phyloP scores from a whole-genome alignment of 2,888 invertebrate species.

The Epirrita christyi region DNA sequence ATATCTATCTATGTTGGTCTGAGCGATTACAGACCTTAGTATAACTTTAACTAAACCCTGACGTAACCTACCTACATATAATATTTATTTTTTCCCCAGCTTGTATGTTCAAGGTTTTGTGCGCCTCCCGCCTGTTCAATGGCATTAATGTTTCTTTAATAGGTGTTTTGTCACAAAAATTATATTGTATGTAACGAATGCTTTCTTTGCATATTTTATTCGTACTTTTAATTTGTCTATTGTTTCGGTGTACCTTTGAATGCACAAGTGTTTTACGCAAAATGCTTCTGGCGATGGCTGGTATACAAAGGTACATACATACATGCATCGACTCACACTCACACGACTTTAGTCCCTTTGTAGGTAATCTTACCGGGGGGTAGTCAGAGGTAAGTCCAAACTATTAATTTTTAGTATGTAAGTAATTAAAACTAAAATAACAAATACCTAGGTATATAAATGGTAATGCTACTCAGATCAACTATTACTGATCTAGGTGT shows the following conservation, averaged over 20 bases:
- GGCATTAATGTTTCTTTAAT: conserved; percentile 29
- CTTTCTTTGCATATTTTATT: conserved; percentile 24
- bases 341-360: too few relatives aligned
- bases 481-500: too few relatives aligned
- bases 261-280: conserved; percentile 5
- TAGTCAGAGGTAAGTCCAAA: too few relatives aligned
- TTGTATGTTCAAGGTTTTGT: conserved; percentile 24
- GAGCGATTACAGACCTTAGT: too few relatives aligned
- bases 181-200: conserved; percentile 19
- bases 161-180: conserved; percentile 18
- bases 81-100: conserved; percentile 2
- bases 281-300: neutral
- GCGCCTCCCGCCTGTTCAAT: conserved; percentile 16
- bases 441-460: too few relatives aligned
- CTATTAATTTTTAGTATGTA: too few relatives aligned
- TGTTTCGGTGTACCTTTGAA: conserved; percentile 10
- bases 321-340: too few relatives aligned
- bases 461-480: too few relatives aligned
- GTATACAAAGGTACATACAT: neutral
- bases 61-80: neutral
- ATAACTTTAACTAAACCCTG: neutral
- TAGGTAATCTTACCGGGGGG: too few relatives aligned
- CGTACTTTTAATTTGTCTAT: conserved; percentile 19
- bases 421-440: too few relatives aligned
- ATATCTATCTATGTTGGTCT: too few relatives aligned